A percentile compares a stretch with the other conserved stretches of the same genome.
Evolutionary conservation across 2,113 vertebrate genomes (phyloP).

Genomic region (Macquaria ambigua): DNA sequence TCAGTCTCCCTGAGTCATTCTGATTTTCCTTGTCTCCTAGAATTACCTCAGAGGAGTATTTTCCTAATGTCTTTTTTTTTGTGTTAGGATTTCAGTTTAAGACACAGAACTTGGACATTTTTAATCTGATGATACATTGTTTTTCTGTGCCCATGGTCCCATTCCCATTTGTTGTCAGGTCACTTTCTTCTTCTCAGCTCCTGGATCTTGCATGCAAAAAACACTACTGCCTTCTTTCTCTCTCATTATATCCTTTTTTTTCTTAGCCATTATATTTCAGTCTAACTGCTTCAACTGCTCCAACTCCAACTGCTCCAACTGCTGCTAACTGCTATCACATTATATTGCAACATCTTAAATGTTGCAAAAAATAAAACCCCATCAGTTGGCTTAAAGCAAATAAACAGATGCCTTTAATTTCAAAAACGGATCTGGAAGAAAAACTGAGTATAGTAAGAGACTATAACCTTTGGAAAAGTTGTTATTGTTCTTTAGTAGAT

Average conservation of each 20-base stretch:
- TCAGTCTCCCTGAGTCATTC: constrained; percentile 45
- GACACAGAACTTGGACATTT: background rate
- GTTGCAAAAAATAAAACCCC: too few species aligned
- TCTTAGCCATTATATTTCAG: background rate
- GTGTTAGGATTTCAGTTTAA: background rate
- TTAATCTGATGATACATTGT: constrained; percentile 4
- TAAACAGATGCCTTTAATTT: background rate
- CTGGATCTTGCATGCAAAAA: background rate
- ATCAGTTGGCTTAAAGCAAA: background rate
- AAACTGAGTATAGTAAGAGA: background rate
- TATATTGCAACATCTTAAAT: background rate
- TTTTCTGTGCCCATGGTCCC: background rate
- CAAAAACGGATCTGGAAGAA: too few species aligned
- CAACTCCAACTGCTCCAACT: too few species aligned
- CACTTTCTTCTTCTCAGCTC: background rate
- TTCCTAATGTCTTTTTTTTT: background rate
- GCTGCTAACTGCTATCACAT: background rate
- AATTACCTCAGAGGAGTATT: background rate
- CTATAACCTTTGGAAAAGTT: background rate
- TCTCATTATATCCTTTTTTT: background rate
- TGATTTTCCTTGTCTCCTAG: constrained; percentile 14
- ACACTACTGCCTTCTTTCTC: constrained; percentile 15
- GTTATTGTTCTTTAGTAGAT: background rate
- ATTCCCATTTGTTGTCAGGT: too few species aligned
- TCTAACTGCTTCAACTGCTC: background rate